Conservation (phyloP, 1,140 invertebrate species). For the Nautilus pompilius region DNA sequence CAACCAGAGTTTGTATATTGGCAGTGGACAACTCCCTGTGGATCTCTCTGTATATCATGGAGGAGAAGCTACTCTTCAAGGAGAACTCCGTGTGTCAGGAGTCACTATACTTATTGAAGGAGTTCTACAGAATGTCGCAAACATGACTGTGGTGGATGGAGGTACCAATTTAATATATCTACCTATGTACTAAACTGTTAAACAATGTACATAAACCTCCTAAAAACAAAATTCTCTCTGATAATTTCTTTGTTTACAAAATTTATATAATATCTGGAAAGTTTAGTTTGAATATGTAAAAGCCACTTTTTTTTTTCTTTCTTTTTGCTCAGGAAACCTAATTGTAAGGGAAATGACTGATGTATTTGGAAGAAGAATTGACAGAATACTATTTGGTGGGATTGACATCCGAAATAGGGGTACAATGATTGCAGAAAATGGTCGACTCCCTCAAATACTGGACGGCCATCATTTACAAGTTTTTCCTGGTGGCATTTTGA, state of each 20-base stretch:
- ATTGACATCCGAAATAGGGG: constrained; percentile 40
- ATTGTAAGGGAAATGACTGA: constrained; percentile 36
- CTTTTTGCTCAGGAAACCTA: constrained; percentile 25
- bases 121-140: constrained; percentile 36
- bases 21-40: constrained; percentile 27
- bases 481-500: constrained; percentile 22
- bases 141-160: constrained; percentile 39
- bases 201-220: too few species aligned
- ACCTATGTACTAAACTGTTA: not conserved
- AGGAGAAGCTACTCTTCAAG: constrained; percentile 29
- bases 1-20: constrained; percentile 35
- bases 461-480: constrained; percentile 22
- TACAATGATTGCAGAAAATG: constrained; percentile 30
- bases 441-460: constrained; percentile 16
- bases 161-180: constrained; percentile 15
- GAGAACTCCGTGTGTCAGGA: constrained; percentile 35
- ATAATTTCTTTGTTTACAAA: too few species aligned
- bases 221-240: too few species aligned
- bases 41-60: constrained; percentile 33
- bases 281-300: too few species aligned
- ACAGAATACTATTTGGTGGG: constrained; percentile 27
- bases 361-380: constrained; percentile 22
- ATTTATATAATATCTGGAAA: too few species aligned
- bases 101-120: constrained; percentile 35
- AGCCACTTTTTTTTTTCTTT: not conserved